phyloP scores from a whole-genome alignment of 2,797 vertebrate genomes.

The Cryptoblepharus egeriae region DNA sequence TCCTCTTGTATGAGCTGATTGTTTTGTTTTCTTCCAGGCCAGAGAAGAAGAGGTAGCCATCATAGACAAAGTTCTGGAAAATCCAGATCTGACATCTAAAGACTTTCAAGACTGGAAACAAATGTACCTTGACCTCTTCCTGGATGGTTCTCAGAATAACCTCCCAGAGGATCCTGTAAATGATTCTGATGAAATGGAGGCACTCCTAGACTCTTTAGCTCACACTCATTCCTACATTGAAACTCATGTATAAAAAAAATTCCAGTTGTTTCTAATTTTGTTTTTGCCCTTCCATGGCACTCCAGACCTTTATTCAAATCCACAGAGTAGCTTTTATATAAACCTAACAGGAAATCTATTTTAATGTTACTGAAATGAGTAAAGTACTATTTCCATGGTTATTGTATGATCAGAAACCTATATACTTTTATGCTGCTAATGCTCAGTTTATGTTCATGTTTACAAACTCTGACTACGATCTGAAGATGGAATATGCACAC shows the following conservation, averaged over 20 bases:
- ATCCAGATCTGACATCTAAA: conserved; percentile 92
- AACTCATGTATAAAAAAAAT: conserved; percentile 90
- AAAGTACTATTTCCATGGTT: conserved; percentile 72
- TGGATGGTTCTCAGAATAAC: conserved; percentile 83
- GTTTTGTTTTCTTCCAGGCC: conserved; percentile 87
- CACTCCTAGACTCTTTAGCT: conserved; percentile 85
- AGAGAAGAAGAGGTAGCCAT: conserved; percentile 97
- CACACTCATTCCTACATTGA: conserved; percentile 98
- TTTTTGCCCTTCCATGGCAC: conserved; percentile 55
- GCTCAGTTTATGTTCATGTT: conserved; percentile 76
- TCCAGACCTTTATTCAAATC: conserved; percentile 64
- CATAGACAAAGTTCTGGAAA: conserved; percentile 96
- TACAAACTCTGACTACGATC: conserved; percentile 29
- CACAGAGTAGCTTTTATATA: conserved; percentile 78
- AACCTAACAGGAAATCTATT: conserved; percentile 73
- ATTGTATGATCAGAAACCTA: conserved; percentile 75
- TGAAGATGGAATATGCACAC: not conserved
- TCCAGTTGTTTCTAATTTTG: not conserved
- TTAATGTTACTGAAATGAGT: conserved; percentile 77
- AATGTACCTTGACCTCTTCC: conserved; percentile 94
- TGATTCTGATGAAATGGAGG: conserved; percentile 82
- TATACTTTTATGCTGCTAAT: conserved; percentile 77
- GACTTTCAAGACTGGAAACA: conserved; percentile 98
- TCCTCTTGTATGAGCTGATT: not conserved
- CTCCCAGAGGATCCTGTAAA: conserved; percentile 76